Percentiles rank a stretch among this genome's conserved stretches.
Conservation (phyloP, 2,113 vertebrate genomes). For the Zosterops lateralis region DNA sequence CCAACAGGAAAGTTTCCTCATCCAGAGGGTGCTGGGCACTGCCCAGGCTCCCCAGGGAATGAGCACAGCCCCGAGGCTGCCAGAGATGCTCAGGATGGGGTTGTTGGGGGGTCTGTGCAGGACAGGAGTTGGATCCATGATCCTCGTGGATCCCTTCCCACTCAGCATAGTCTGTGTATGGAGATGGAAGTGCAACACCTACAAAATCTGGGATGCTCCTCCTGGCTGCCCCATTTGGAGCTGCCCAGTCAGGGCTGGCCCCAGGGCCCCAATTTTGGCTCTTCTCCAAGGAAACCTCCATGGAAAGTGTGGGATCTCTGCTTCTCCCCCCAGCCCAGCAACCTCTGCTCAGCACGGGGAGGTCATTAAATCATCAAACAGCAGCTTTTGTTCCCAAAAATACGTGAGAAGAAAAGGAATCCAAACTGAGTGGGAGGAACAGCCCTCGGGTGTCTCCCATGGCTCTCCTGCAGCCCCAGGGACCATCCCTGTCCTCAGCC, state of each 20-base stretch:
- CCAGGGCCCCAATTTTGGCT: accelerated
- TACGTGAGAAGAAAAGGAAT: accelerated
- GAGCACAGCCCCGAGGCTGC: neutral
- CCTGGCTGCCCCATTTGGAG: neutral
- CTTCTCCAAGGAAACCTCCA: neutral
- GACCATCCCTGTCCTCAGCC: neutral
- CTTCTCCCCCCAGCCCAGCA: neutral
- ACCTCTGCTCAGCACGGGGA: accelerated
- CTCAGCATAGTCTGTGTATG: accelerated
- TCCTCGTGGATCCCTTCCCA: neutral
- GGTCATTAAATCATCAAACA: neutral
- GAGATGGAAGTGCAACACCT: neutral
- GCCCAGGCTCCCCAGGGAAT: neutral
- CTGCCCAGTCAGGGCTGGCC: neutral
- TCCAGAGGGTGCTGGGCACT: neutral
- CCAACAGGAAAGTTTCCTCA: neutral
- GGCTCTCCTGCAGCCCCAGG: neutral
- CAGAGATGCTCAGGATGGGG: neutral
- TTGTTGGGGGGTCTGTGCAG: neutral
- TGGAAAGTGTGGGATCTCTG: accelerated
- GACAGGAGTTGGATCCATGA: accelerated
- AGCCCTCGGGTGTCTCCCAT: neutral
- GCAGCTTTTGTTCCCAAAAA: neutral
- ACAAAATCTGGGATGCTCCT: neutral
- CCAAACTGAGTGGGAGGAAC: accelerated